These are phyloP conservation scores for Phenganax marumi DNA, from an alignment of 92 coral and sea anemone species.

Conservation along the genomic window DNA sequence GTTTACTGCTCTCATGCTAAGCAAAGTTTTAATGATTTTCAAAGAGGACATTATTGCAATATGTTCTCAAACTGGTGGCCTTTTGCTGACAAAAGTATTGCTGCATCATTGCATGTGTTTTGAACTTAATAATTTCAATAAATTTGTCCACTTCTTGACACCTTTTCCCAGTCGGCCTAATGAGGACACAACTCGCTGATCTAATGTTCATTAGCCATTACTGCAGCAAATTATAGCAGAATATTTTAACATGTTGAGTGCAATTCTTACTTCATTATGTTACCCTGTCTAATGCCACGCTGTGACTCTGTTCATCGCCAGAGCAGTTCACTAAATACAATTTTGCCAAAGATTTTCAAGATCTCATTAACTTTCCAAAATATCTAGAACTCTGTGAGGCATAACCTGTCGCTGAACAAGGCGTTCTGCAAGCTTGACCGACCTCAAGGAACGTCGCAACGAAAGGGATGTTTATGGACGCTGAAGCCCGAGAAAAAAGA, in stretches of 20 bases:
- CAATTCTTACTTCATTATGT: no score
- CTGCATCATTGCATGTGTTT: no score
- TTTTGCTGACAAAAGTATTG: neutral
- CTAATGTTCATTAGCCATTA: no score
- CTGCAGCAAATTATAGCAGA: no score
- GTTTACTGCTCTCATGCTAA: constrained; percentile 55
- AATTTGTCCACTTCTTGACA: neutral
- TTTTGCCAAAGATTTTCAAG: no score
- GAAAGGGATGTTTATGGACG: constrained; percentile 98
- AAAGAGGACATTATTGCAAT: neutral
- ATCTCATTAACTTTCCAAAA: neutral
- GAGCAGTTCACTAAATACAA: no score
- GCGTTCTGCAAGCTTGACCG: constrained; percentile 98
- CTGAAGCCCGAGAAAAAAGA: constrained; percentile 92
- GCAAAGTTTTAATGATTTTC: neutral
- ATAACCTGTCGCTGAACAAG: constrained; percentile 91
- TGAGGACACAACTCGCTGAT: no score
- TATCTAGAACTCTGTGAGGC: constrained; percentile 89
- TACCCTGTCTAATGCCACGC: no score
- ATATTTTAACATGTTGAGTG: no score
- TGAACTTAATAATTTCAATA: no score
- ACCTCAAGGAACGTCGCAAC: constrained; percentile 98
- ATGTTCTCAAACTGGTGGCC: neutral
- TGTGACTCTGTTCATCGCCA: no score
- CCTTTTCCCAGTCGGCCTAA: no score